A percentile compares a stretch with the other conserved stretches of the same genome.
Conservation (phyloP, 2,888 invertebrate genomes). For the Disparrhopalites patrizii region DNA sequence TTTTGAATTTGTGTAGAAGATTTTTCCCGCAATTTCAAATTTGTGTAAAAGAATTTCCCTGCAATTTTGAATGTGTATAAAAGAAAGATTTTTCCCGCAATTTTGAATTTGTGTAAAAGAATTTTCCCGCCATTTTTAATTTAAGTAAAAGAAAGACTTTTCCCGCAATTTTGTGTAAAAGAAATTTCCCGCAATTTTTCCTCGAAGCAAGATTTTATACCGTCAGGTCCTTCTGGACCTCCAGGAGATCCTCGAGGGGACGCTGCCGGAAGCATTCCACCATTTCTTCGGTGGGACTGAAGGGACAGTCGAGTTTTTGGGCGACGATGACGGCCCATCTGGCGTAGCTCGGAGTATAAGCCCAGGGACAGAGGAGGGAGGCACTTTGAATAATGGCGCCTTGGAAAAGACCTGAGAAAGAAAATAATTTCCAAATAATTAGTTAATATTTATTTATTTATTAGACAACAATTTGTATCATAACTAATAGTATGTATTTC, state of each 20-base stretch:
- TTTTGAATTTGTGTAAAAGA: not conserved
- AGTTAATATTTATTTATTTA: not conserved
- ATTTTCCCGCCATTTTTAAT: not conserved
- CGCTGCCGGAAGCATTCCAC: not conserved
- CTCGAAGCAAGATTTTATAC: not conserved
- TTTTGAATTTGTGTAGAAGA: too few relatives aligned
- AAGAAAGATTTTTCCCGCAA: too few relatives aligned
- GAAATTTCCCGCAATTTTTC: not conserved
- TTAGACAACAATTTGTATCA: not conserved
- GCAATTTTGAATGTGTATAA: too few relatives aligned
- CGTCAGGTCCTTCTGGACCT: not conserved
- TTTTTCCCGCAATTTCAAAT: too few relatives aligned
- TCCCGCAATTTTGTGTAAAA: not conserved
- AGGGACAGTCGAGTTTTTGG: not conserved
- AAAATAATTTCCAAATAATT: not conserved
- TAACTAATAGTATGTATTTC: too few relatives aligned
- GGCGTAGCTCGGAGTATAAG: not conserved
- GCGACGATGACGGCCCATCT: not conserved
- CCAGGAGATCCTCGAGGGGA: not conserved
- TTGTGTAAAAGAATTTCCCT: too few relatives aligned
- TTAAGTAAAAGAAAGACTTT: too few relatives aligned
- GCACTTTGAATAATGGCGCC: conserved; percentile 10
- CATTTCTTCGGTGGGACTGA: not conserved
- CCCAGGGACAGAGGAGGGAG: not conserved
- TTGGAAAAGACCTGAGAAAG: not conserved